These are phyloP conservation scores for Aspidoscelis tigris DNA, from an alignment of 2,113 vertebrate genomes.

Conservation along the genomic window DNA sequence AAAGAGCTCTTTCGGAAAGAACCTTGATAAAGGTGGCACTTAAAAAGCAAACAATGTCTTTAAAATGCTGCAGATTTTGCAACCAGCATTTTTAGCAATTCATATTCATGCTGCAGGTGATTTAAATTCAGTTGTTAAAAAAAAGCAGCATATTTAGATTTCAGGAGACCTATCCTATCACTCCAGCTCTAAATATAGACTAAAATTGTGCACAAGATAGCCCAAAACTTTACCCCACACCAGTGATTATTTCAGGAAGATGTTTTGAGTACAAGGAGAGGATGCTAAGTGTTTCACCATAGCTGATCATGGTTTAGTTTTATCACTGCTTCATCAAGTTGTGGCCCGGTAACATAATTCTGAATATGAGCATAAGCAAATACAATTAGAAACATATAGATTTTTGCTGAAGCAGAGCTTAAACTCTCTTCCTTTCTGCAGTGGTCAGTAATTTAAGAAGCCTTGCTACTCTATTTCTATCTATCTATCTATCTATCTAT, in stretches of 20 bases:
- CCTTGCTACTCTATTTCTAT: neutral
- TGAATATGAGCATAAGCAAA: neutral
- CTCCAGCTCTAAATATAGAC: neutral
- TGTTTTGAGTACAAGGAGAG: neutral
- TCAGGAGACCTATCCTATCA: neutral
- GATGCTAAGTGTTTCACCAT: neutral
- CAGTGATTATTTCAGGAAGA: neutral
- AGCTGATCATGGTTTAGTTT: neutral
- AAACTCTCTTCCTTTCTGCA: neutral
- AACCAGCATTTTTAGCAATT: neutral
- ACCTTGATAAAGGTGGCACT: neutral
- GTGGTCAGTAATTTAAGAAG: neutral
- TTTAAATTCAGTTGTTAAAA: neutral
- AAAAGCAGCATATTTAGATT: neutral
- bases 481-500: too few relatives aligned
- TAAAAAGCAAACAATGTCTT: conserved; percentile 1
- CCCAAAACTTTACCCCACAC: neutral
- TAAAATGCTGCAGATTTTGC: neutral
- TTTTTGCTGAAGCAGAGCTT: neutral
- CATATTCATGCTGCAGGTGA: neutral
- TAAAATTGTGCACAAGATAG: neutral
- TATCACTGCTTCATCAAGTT: neutral
- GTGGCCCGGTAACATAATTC: neutral
- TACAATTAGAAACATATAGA: neutral
- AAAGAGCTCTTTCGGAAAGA: conserved; percentile 7